These are phyloP conservation scores for Menidia menidia DNA, from an alignment of 2,797 vertebrate genomes.

Conservation along the genomic window DNA sequence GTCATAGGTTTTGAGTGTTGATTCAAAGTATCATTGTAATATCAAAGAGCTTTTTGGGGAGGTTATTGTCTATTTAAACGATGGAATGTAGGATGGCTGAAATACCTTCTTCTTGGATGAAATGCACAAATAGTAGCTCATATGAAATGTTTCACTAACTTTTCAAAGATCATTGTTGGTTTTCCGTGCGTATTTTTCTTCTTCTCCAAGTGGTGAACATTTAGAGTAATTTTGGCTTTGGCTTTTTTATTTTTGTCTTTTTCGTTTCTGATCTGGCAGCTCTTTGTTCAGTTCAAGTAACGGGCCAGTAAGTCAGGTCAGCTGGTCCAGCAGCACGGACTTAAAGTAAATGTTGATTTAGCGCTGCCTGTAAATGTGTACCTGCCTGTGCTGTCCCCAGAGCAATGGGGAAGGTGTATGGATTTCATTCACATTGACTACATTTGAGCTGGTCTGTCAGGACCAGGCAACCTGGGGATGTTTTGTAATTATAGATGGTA, in stretches of 20 bases:
- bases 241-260: too few relatives aligned
- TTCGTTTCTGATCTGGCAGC: too few relatives aligned
- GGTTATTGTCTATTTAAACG: neutral
- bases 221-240: slow-evolving; percentile 38
- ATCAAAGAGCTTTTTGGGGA: neutral
- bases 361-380: neutral
- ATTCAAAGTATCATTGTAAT: slow-evolving; percentile 8
- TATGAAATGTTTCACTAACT: neutral
- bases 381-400: slow-evolving; percentile 3
- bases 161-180: slow-evolving; percentile 7
- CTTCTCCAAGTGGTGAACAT: neutral
- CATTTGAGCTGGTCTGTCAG: neutral
- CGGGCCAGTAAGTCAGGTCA: neutral
- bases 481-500: neutral
- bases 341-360: slow-evolving; percentile 18
- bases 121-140: neutral
- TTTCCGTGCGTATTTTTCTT: slow-evolving; percentile 18
- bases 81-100: neutral
- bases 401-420: neutral
- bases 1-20: slow-evolving; percentile 14
- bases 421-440: neutral
- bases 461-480: neutral
- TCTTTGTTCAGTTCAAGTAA: too few relatives aligned
- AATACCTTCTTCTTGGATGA: neutral
- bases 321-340: neutral